Base-by-base conservation (phyloP, 2,113 vertebrate genomes). In the Oncorhynchus kisutch region DNA sequence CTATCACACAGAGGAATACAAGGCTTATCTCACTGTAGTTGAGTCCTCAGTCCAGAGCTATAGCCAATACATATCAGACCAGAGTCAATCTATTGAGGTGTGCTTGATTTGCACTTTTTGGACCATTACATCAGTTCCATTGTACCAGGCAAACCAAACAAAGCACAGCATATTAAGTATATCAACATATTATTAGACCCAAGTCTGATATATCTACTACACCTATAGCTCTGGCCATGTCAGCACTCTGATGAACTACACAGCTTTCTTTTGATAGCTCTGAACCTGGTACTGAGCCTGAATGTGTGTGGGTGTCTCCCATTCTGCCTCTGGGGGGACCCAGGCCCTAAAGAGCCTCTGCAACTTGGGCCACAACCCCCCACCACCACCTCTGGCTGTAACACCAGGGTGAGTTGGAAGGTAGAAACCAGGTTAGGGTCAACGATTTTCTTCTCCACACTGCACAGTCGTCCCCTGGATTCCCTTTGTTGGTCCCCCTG, bases 211-310 rank as follows among this genome's bases (percentile, higher is more conserved):
- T 45, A 45, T 54, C 51, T 54, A 54, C 16, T 54, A 54, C 51
- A 25, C 20, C 7, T 25, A 25, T 3, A 70, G 75, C 5, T 48
- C 29, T 67, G 18, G 34, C 31, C 87, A 76, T 86, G 76, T 95
- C 92, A 97, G 86, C 97, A 97, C 86, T 98, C 96, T 57, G 97
- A 95, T 0, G 96, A 97, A 88, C 95, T 95, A 80, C 98, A 99
- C 75, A 98, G 92, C 89, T 98, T 98, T 82, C 94, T 96, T 86
- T 97, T 98, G 71, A 97, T 95, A 24, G 96, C 95, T 73, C 95
- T 93, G 89, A 99, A 99, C 77, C 95, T 90, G 0, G 92, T 90
- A 78, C 95, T 95, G 75, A 99, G 92, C 74, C 89, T 95, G 67
- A 95, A 88, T 3, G 9, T 45, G 39, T 45, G 39, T 72, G 88